Percentiles rank a stretch among this genome's conserved stretches.
Conservation (phyloP, 2,113 vertebrate species). For the Athene noctua region DNA sequence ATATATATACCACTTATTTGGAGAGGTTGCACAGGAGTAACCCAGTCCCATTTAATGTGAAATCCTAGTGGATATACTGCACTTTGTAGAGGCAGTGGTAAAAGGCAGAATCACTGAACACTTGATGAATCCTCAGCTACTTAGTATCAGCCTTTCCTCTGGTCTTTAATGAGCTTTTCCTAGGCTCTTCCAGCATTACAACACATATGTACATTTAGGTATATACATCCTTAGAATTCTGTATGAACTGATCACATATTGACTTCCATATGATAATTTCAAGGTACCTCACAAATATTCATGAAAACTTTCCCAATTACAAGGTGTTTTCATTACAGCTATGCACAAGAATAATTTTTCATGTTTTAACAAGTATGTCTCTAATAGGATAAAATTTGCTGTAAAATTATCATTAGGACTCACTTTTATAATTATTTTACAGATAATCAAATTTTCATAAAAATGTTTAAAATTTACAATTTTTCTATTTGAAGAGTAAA, state of each 20-base stretch:
- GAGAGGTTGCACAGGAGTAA: not conserved
- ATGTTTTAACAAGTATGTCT: not conserved
- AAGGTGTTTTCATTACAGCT: not conserved
- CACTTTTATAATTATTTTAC: not conserved
- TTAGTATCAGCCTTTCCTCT: not conserved
- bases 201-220: not conserved
- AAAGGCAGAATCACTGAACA: not conserved
- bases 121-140: not conserved
- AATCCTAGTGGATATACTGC: not conserved
- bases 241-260: rapidly evolving
- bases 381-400: not conserved
- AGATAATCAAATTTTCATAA: not conserved
- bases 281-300: not conserved
- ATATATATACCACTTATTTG: not conserved
- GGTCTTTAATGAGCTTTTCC: not conserved
- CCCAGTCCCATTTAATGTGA: not conserved
- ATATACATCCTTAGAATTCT: not conserved
- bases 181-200: not conserved
- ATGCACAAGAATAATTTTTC: not conserved
- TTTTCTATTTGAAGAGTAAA: not conserved
- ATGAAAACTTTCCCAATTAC: not conserved
- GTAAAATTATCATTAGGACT: not conserved
- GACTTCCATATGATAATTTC: not conserved
- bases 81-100: not conserved
- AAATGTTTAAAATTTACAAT: not conserved